Conservation (phyloP, 2,888 invertebrate species). For the Vannuccia rotundouncinata region DNA sequence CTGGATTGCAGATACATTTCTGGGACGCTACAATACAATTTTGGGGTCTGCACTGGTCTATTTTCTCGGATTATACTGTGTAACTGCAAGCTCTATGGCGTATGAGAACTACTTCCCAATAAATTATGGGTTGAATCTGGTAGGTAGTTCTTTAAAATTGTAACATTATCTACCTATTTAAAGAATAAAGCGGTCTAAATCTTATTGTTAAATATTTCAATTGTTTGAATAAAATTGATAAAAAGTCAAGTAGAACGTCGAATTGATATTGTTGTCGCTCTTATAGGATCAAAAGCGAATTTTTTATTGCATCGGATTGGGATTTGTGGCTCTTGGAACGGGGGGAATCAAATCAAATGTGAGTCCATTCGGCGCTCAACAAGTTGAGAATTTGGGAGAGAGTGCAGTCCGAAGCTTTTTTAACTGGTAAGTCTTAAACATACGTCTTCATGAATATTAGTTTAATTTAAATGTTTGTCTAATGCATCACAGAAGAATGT, state of each 20-base stretch:
- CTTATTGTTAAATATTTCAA: too few species aligned
- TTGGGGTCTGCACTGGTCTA: slow-evolving; percentile 47
- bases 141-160: neutral
- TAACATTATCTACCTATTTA: neutral
- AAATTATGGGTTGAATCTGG: neutral
- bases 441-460: neutral
- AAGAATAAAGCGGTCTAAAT: too few species aligned
- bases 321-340: slow-evolving; percentile 48
- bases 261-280: too few species aligned
- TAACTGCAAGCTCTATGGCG: neutral
- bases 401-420: neutral
- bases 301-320: slow-evolving; percentile 46
- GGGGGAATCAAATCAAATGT: slow-evolving; percentile 53
- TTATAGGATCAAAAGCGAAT: slow-evolving; percentile 37
- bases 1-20: slow-evolving; percentile 46
- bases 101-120: neutral
- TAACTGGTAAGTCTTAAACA: slow-evolving; percentile 8
- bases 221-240: too few species aligned
- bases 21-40: slow-evolving; percentile 49
- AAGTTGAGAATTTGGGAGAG: slow-evolving; percentile 42
- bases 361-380: slow-evolving; percentile 51
- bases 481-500: neutral
- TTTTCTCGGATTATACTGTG: slow-evolving; percentile 43
- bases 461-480: too few species aligned
- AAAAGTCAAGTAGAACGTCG: too few species aligned